A percentile compares a stretch with the other conserved stretches of the same genome.
Evolutionary conservation across 2,113 vertebrate genomes (phyloP).

Genomic region (Lophura nycthemera): DNA sequence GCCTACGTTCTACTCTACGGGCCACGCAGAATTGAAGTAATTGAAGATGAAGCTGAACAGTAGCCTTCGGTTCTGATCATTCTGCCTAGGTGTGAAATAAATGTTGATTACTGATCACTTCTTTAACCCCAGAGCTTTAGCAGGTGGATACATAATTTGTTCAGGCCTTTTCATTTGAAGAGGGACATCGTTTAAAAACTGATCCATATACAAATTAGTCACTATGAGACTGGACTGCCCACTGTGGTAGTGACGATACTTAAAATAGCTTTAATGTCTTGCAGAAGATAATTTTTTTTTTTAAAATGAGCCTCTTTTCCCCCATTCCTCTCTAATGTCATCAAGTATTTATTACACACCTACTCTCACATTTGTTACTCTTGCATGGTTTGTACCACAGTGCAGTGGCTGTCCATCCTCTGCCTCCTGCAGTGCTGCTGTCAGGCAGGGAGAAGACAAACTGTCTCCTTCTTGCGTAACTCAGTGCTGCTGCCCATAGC

Average conservation of each 20-base stretch:
- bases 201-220: slow-evolving; percentile 32
- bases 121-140: slow-evolving; percentile 77
- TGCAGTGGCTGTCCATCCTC: slow-evolving; percentile 75
- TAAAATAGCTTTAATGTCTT: slow-evolving; percentile 62
- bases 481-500: slow-evolving; percentile 81
- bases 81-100: slow-evolving; percentile 97
- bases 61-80: slow-evolving; percentile 83
- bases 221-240: slow-evolving; percentile 46
- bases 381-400: slow-evolving; percentile 83
- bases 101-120: slow-evolving; percentile 82
- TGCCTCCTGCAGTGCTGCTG: slow-evolving; percentile 75
- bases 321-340: slow-evolving; percentile 18
- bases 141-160: slow-evolving; percentile 60
- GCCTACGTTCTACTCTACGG: slow-evolving; percentile 98
- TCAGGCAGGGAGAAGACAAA: slow-evolving; percentile 71
- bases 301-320: not conserved
- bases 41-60: slow-evolving; percentile 84
- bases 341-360: slow-evolving; percentile 82
- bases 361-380: slow-evolving; percentile 74
- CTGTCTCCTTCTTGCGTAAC: slow-evolving; percentile 77
- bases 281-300: slow-evolving; percentile 54
- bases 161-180: slow-evolving; percentile 58
- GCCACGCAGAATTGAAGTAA: slow-evolving; percentile 90
- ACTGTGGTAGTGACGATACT: slow-evolving; percentile 6
- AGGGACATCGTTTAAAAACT: slow-evolving; percentile 49